These are phyloP conservation scores for Notolepis coatsorum DNA, from an alignment of 2,797 vertebrate species.

Conservation along the genomic window DNA sequence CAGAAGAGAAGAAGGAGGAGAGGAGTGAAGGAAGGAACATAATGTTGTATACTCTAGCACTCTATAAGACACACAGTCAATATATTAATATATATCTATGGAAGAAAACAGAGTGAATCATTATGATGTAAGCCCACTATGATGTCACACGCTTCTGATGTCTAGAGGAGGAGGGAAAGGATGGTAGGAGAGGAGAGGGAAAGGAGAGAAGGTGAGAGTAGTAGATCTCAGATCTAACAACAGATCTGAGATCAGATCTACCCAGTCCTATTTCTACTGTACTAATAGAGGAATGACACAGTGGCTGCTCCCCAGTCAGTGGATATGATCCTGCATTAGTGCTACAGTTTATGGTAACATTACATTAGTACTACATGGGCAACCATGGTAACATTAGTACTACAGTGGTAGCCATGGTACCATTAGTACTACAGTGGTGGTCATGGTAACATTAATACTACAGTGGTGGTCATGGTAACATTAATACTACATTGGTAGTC, in stretches of 20 bases:
- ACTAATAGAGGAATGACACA: neutral
- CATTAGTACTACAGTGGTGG: no score
- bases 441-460: conserved; percentile 51
- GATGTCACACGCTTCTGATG: no score
- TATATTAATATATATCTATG: neutral
- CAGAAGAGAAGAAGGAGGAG: neutral
- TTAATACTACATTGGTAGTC: no score
- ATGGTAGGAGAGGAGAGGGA: neutral
- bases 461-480: conserved; percentile 78
- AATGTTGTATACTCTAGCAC: neutral
- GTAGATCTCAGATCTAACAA: neutral
- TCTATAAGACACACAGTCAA: no score
- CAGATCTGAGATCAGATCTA: conserved; percentile 16
- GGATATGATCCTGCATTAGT: conserved; percentile 25
- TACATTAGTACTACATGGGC: no score
- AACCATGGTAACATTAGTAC: no score
- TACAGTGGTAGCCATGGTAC: conserved; percentile 77
- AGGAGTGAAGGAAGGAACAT: neutral
- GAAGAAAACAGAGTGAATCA: neutral
- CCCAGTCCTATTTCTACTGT: neutral
- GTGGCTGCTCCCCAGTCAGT: neutral
- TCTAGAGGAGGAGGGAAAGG: conserved; percentile 10
- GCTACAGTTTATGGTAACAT: conserved; percentile 77
- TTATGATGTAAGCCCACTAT: no score
- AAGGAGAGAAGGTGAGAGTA: neutral